Conservation (phyloP, 2,888 invertebrate genomes). For the Oligia latruncula region DNA sequence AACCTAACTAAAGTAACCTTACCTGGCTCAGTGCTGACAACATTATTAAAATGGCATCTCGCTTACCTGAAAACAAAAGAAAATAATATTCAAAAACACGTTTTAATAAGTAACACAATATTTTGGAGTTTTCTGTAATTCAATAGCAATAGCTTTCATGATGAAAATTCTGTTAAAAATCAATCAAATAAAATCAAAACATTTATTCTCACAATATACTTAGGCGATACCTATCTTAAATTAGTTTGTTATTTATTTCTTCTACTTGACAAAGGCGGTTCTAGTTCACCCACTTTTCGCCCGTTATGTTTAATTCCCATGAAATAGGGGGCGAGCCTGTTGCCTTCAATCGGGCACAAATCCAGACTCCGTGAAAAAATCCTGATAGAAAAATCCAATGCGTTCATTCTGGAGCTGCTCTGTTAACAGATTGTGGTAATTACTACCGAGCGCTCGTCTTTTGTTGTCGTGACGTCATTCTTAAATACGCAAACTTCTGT, state of each 20-base stretch:
- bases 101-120: neutral
- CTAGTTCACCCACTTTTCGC: no score
- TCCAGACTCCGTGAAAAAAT: neutral
- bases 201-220: neutral
- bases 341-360: neutral
- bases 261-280: neutral
- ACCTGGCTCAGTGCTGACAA: neutral
- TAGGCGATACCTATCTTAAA: neutral
- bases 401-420: neutral
- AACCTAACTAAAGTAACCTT: conserved; percentile 9
- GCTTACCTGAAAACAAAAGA: conserved; percentile 64
- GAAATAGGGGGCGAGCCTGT: neutral
- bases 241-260: neutral
- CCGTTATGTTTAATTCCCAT: neutral
- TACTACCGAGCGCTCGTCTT: neutral
- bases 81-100: conserved; percentile 1
- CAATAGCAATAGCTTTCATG: neutral
- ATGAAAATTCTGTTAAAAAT: neutral
- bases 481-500: neutral
- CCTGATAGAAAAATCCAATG: neutral
- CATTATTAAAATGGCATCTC: neutral
- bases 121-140: neutral
- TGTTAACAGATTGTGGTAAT: conserved; percentile 8
- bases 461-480: neutral
- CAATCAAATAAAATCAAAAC: neutral